Evolutionary conservation across 2,113 vertebrate genomes (phyloP), one percentile per base, ranked within the genome.

Genomic region (Hippocampus abdominalis): DNA sequence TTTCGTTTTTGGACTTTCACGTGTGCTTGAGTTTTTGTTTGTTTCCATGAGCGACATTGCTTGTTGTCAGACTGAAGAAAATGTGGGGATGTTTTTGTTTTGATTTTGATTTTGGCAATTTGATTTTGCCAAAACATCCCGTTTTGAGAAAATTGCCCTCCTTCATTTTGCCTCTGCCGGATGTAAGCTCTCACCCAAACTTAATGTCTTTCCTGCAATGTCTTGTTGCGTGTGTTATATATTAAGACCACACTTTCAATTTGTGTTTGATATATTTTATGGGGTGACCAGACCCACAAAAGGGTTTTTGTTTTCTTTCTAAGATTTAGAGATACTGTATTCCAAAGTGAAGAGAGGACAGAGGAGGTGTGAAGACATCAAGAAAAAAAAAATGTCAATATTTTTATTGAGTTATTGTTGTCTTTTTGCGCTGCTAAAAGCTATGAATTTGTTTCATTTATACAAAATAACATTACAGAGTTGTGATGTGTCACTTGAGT

Each of bases 401-500:
- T 89, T 92, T 91, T 81, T 89, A 87, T 89, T 84, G 84, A 89
- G 86, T 86, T 90, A 82, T 81, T 88, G 71, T 79, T 91, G 86
- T 88, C 93, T 91, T 94, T 95, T 96, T 96, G 93, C 94, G 96
- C 96, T 98, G 96, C 96, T 98, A 98, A 95, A 95, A 96, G 96
- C 96, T 96, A 95, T 94, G 92, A 95, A 94, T 95, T 91, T 94
- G 92, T 93, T 96, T 94, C 94, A 95, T 96, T 90, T 92, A 96
- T 95, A 96, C 95, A 92, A 90, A 91, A 91, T 95, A 95, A 96
- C 95, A 96, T 96, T 96, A 94, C 95, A 90, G 96, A 96, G 95
- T 95, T 94, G 95, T 98, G 96, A 96, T 95, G 94, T 95, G 95
- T 98, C 95, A 98, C 96, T 91, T 95, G 94, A 95, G 95, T 98